phyloP scores from a whole-genome alignment of 2,888 invertebrate genomes.

The Diabrotica balteata region DNA sequence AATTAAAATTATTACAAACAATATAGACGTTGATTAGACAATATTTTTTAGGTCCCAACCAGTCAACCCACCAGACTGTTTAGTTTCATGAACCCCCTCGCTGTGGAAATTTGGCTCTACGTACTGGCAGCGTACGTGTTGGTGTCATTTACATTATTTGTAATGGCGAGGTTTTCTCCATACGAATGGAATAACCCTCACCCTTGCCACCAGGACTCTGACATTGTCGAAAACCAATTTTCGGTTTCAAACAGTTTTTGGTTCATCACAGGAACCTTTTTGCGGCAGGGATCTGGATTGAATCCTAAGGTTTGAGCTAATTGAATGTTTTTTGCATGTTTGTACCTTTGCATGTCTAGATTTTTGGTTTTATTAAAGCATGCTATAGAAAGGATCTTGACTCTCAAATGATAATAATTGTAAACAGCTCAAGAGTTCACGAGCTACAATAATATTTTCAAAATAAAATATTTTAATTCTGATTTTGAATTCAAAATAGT shows the following conservation, averaged over 20 bases:
- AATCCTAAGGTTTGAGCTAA: slow-evolving; percentile 76
- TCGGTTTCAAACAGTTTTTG: slow-evolving; percentile 92
- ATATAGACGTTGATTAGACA: background rate
- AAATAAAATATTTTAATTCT: no score
- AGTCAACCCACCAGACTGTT: slow-evolving; percentile 88
- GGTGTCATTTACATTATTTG: slow-evolving; percentile 92
- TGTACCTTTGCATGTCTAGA: no score
- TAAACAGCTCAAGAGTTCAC: no score
- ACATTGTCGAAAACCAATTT: slow-evolving; percentile 94
- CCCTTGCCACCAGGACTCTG: slow-evolving; percentile 81
- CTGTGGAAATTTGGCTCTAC: slow-evolving; percentile 96
- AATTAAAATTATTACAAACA: no score
- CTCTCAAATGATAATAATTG: no score
- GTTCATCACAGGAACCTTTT: slow-evolving; percentile 89
- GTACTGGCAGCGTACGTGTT: slow-evolving; percentile 92
- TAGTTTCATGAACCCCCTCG: slow-evolving; percentile 96
- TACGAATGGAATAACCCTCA: slow-evolving; percentile 92
- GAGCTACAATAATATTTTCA: no score
- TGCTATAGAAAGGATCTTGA: no score
- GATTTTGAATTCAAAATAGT: no score
- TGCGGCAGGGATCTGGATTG: slow-evolving; percentile 84
- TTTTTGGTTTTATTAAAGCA: no score
- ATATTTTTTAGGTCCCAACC: slow-evolving; percentile 76
- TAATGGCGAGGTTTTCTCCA: slow-evolving; percentile 96
- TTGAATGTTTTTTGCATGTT: slow-evolving; percentile 16